Conservation (phyloP, 2,888 invertebrate genomes). For the Mythimna loreyi region DNA sequence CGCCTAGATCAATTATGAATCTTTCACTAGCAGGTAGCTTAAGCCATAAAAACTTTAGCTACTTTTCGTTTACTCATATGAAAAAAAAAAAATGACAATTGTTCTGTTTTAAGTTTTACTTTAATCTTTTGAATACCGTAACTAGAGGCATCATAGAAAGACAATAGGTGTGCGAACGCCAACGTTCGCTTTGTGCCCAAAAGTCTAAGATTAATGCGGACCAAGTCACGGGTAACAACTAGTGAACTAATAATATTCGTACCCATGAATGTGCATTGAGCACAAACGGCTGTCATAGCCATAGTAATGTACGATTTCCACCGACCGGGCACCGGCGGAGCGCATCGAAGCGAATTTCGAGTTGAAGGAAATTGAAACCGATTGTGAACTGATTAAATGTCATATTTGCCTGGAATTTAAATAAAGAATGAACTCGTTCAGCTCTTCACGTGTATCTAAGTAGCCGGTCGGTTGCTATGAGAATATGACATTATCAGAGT, state of each 20-base stretch:
- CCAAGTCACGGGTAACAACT: neutral
- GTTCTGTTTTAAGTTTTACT: no score
- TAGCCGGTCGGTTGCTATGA: neutral
- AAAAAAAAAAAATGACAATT: no score
- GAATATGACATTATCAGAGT: neutral
- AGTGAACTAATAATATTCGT: neutral
- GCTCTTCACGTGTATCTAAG: neutral
- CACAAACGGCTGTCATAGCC: neutral
- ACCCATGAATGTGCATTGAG: neutral
- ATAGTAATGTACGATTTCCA: neutral
- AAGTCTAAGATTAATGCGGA: neutral
- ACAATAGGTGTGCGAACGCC: no score
- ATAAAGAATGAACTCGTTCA: neutral
- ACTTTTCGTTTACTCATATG: no score
- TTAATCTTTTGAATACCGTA: no score
- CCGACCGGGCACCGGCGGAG: neutral
- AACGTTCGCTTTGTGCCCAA: no score
- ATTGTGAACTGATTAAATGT: neutral
- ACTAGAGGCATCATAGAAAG: no score
- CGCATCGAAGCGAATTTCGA: neutral
- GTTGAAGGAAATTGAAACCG: neutral
- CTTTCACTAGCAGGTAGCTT: no score
- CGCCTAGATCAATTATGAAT: no score
- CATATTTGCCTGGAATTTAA: neutral
- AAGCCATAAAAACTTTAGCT: no score